Evolutionary conservation across 1,140 invertebrate species (phyloP).

Genomic region (Nixonia krombeini): DNA sequence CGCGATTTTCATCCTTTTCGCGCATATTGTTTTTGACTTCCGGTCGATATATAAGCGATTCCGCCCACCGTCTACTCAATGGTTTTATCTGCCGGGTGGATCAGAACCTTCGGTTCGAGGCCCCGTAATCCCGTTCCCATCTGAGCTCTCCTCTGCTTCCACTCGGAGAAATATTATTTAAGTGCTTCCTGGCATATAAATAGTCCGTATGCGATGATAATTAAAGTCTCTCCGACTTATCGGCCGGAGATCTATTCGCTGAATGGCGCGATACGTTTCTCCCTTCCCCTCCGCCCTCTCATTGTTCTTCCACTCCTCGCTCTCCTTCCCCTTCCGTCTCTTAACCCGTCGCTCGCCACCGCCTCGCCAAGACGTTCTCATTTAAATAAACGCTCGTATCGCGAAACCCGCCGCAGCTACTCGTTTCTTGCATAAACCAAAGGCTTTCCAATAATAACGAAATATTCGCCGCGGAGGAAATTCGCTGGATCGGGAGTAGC

Average conservation of each 20-base stretch:
- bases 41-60: conserved; percentile 64
- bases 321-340: conserved; percentile 1
- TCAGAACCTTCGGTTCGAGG: conserved; percentile 60
- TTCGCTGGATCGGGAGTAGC: neutral
- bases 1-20: conserved; percentile 54
- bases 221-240: conserved; percentile 62
- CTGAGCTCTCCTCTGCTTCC: conserved; percentile 49
- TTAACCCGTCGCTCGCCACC: neutral
- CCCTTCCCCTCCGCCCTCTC: conserved; percentile 25
- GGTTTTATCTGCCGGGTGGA: conserved; percentile 57
- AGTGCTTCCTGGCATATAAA: conserved; percentile 72
- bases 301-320: conserved; percentile 9
- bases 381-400: conserved; percentile 50
- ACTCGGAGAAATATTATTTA: conserved; percentile 71
- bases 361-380: conserved; percentile 26
- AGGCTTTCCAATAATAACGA: conserved; percentile 46
- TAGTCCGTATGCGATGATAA: conserved; percentile 70
- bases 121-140: conserved; percentile 58
- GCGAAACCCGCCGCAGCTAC: conserved; percentile 23
- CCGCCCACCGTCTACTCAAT: conserved; percentile 53
- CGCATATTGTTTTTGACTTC: conserved; percentile 68
- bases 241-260: conserved; percentile 45
- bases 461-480: conserved; percentile 8
- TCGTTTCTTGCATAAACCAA: conserved; percentile 42
- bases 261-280: conserved; percentile 49